Percentiles rank a stretch among this genome's conserved stretches.
Evolutionary conservation across 2,113 vertebrate species (phyloP).

Genomic region (Saguinus midas): DNA sequence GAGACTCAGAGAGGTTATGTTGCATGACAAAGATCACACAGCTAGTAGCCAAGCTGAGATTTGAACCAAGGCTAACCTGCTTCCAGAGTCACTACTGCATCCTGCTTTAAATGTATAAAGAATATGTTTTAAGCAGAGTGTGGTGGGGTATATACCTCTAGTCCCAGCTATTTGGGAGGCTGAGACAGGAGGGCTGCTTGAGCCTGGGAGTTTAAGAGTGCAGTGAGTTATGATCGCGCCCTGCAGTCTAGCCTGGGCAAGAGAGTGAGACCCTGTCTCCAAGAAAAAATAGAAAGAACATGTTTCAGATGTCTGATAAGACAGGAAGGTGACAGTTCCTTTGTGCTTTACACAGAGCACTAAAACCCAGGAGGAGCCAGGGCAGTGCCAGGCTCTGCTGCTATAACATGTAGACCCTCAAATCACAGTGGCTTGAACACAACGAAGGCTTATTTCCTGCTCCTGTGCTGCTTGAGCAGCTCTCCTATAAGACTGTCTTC

Average conservation of each 20-base stretch:
- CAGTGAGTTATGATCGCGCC: not conserved
- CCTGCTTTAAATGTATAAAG: not conserved
- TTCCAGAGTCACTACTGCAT: fast-evolving
- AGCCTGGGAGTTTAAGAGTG: not conserved
- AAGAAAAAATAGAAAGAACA: not conserved
- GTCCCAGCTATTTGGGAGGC: not conserved
- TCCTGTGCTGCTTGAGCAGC: not conserved
- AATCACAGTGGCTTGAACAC: fast-evolving
- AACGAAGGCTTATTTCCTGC: not conserved
- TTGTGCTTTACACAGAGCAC: not conserved
- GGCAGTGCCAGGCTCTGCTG: not conserved
- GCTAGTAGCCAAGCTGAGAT: not conserved
- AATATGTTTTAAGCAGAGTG: not conserved
- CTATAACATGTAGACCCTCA: fast-evolving
- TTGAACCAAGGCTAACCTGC: not conserved
- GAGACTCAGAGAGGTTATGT: not conserved
- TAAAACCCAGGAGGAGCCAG: not conserved
- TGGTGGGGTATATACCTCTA: not conserved
- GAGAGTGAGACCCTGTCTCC: not conserved
- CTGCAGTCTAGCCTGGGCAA: not conserved
- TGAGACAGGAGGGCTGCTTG: not conserved
- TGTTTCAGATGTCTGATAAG: fast-evolving
- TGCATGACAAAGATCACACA: not conserved
- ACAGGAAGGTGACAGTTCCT: not conserved
- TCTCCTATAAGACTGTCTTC: not conserved